These are phyloP conservation scores for Drosophila pallidifrons DNA, from an alignment of 1,140 invertebrate species.

Conservation along the genomic window DNA sequence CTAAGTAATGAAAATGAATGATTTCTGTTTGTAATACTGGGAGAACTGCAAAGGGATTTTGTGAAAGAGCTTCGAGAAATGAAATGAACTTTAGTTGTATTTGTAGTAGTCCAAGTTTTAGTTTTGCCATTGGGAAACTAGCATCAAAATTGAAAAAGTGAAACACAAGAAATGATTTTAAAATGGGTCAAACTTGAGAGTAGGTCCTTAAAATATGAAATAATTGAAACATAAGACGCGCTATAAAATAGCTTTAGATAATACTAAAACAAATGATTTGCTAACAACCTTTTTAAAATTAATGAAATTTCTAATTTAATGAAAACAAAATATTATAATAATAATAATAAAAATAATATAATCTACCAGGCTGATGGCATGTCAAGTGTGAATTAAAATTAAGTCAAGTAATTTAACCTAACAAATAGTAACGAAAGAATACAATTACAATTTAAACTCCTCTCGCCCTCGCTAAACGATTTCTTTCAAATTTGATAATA, in stretches of 20 bases:
- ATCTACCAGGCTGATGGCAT: constrained; percentile 37
- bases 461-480: constrained; percentile 44
- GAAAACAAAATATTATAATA: constrained; percentile 10
- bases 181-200: constrained; percentile 39
- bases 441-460: constrained; percentile 30
- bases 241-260: constrained; percentile 73
- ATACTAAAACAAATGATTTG: constrained; percentile 46
- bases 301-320: constrained; percentile 14
- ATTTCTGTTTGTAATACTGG: constrained; percentile 20
- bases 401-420: constrained; percentile 30
- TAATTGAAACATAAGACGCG: constrained; percentile 53
- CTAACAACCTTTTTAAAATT: constrained; percentile 37
- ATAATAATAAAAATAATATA: not conserved
- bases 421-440: not conserved
- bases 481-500: constrained; percentile 42
- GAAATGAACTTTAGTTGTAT: constrained; percentile 40
- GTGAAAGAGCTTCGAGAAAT: constrained; percentile 4
- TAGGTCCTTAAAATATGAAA: constrained; percentile 20
- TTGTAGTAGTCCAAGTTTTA: constrained; percentile 54
- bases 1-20: constrained; percentile 23
- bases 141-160: not conserved
- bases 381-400: constrained; percentile 41
- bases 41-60: not conserved
- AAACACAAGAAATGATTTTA: constrained; percentile 36
- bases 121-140: constrained; percentile 43